Percentiles rank a stretch among this genome's conserved stretches.
These are phyloP conservation scores for Zaprionus lachaisei DNA, from an alignment of 1,140 invertebrate species.

Conservation along the genomic window DNA sequence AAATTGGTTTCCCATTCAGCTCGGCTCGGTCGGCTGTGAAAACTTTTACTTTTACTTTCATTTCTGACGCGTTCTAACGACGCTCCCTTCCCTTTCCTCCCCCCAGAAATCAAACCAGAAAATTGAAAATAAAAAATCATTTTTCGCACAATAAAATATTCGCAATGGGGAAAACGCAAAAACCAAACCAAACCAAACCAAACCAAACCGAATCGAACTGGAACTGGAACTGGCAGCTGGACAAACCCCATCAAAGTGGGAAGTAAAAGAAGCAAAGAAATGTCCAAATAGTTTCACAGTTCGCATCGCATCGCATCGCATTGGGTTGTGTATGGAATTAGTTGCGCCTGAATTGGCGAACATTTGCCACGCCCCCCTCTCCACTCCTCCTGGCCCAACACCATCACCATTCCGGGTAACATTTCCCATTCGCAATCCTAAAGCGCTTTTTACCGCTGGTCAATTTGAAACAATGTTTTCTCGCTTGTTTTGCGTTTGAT, in stretches of 20 bases:
- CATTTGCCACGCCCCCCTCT: conserved; percentile 54
- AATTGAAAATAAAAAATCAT: conserved; percentile 84
- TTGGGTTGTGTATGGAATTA: conserved; percentile 59
- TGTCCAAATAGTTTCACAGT: conserved; percentile 53
- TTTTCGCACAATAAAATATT: conserved; percentile 84
- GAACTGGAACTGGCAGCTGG: not conserved
- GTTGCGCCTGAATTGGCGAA: conserved; percentile 80
- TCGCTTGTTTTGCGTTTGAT: conserved; percentile 80
- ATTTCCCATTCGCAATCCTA: conserved; percentile 34
- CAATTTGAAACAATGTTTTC: conserved; percentile 81
- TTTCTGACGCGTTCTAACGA: conserved; percentile 50
- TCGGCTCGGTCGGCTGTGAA: conserved; percentile 44
- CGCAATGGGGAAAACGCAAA: conserved; percentile 40
- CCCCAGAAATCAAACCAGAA: conserved; percentile 44
- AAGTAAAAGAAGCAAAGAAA: not conserved
- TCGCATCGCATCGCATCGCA: conserved; percentile 36
- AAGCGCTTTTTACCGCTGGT: conserved; percentile 61
- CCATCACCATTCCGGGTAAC: not conserved
- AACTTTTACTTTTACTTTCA: conserved; percentile 78
- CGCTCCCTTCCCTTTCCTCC: not conserved
- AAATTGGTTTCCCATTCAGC: conserved; percentile 71
- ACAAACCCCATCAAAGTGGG: conserved; percentile 1
- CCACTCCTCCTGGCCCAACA: not conserved
- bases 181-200: too few species aligned
- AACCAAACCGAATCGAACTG: conserved; percentile 14